Base-by-base conservation (phyloP, 1,140 invertebrate genomes). In the Ectropis grisescens region DNA sequence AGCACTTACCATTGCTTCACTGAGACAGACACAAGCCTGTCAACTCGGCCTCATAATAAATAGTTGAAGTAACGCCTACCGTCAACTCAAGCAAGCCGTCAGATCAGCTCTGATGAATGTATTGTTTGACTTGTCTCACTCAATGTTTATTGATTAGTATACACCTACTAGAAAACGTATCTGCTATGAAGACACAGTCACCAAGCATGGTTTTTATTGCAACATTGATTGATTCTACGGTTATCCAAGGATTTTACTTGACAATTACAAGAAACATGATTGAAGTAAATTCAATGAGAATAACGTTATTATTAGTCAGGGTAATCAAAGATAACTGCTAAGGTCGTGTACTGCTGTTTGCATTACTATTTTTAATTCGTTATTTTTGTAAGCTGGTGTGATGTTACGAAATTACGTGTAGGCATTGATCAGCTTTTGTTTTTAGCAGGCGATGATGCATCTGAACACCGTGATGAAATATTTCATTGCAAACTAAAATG, bases 21-120 rank as follows among this genome's bases (percentile, higher is more conserved):
- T n/a, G n/a, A n/a, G n/a, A n/a, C n/a, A n/a, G n/a, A n/a, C n/a
- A n/a, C n/a, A n/a, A 19, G 39, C 41, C 43, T 58, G 50, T 58
- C 57, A 57, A 44, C 38, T 29, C 27, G n/a, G n/a, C n/a, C n/a
- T 19, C 59, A 68, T 60, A 61, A 53, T 43, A 29, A 35, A 37
- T 41, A 36, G 38, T 53, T 49, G 40, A 44, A 36, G 46, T 47
- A 52, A 58, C 55, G 57, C 55, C 59, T 52, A 56, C 50, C 40
- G 37, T 19, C 19, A 35, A 40, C 33, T 52, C 46, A 52, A 38
- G 14, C n/a, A n/a, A 19, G 3, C 16, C 15, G 47, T 55, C 52
- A 43, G 38, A 46, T 48, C 53, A 30, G 30, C 40, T 56, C 50
- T 56, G 46, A 58, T 47, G 42, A 47, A 55, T 51, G 37, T 38